These are phyloP conservation scores for Portevinia maculata DNA, from an alignment of 2,888 invertebrate genomes.

Conservation along the genomic window DNA sequence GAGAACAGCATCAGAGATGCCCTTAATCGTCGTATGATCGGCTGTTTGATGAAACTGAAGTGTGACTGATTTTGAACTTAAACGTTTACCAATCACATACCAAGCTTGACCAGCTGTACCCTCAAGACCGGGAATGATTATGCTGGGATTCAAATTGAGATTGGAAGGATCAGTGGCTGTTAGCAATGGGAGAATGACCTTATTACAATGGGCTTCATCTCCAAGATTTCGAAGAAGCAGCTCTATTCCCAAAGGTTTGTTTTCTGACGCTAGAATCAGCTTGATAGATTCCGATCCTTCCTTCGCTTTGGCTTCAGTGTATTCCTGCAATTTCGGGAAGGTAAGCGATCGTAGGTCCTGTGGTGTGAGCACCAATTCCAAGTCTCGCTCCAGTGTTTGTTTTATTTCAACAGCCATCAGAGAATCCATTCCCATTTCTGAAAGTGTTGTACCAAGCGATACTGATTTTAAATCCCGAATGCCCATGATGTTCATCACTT, in stretches of 20 bases:
- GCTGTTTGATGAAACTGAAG: slow-evolving; percentile 80
- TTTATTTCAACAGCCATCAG: slow-evolving; percentile 99
- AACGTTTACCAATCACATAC: slow-evolving; percentile 78
- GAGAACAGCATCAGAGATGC: slow-evolving; percentile 77
- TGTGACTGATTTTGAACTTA: slow-evolving; percentile 77
- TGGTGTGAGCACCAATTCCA: slow-evolving; percentile 92
- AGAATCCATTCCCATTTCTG: slow-evolving; percentile 98
- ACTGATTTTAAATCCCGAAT: slow-evolving; percentile 88
- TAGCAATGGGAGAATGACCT: slow-evolving; percentile 84
- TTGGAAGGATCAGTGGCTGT: slow-evolving; percentile 79
- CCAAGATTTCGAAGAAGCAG: slow-evolving; percentile 86
- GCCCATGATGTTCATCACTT: slow-evolving; percentile 88
- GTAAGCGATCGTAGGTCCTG: slow-evolving; percentile 93
- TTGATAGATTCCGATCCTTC: slow-evolving; percentile 78
- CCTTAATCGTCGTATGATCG: slow-evolving; percentile 76
- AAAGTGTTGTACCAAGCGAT: slow-evolving; percentile 88
- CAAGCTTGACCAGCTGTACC: slow-evolving; percentile 84
- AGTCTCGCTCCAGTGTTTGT: slow-evolving; percentile 94
- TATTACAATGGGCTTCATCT: slow-evolving; percentile 84
- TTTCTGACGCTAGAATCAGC: slow-evolving; percentile 79
- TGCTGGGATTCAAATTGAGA: slow-evolving; percentile 76
- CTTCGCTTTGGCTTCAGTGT: slow-evolving; percentile 77
- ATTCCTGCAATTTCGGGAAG: slow-evolving; percentile 84
- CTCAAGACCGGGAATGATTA: slow-evolving; percentile 88
- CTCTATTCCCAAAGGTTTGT: slow-evolving; percentile 83